Evolutionary conservation across 92 coral and sea anemone species (phyloP).

Genomic region (Porites lobata): DNA sequence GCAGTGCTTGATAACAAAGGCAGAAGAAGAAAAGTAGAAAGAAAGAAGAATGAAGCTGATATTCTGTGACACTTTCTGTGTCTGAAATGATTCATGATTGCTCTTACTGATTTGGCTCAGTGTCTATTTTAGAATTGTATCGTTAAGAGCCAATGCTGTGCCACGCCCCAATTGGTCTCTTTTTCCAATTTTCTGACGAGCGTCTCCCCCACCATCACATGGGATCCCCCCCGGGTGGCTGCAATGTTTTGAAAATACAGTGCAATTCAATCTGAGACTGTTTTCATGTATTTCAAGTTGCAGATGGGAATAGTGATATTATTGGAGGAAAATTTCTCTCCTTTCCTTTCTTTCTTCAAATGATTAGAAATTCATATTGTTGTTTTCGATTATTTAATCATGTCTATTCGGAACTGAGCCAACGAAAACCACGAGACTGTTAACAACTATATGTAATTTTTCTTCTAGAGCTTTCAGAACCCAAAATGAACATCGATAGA

Average conservation of each 20-base stretch:
- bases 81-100: too few species aligned
- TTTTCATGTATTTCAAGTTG: not conserved
- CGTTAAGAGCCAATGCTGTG: too few species aligned
- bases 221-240: too few species aligned
- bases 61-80: too few species aligned
- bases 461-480: slow-evolving; percentile 23
- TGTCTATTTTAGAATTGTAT: too few species aligned
- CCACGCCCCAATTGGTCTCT: too few species aligned
- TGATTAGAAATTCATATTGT: not conserved
- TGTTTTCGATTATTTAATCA: not conserved
- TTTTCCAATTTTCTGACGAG: too few species aligned
- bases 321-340: not conserved
- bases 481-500: slow-evolving; percentile 3
- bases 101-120: too few species aligned
- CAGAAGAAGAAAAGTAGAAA: too few species aligned
- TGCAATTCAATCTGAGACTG: slow-evolving; percentile 1
- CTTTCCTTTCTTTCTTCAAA: not conserved
- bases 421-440: not conserved
- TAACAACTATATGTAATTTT: not conserved
- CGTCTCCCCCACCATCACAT: too few species aligned
- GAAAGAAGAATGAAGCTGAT: too few species aligned
- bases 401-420: not conserved
- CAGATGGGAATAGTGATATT: not conserved
- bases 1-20: too few species aligned
- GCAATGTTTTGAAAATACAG: not conserved